phyloP scores from a whole-genome alignment of 2,888 invertebrate species.

The Drosophila nigricruria region DNA sequence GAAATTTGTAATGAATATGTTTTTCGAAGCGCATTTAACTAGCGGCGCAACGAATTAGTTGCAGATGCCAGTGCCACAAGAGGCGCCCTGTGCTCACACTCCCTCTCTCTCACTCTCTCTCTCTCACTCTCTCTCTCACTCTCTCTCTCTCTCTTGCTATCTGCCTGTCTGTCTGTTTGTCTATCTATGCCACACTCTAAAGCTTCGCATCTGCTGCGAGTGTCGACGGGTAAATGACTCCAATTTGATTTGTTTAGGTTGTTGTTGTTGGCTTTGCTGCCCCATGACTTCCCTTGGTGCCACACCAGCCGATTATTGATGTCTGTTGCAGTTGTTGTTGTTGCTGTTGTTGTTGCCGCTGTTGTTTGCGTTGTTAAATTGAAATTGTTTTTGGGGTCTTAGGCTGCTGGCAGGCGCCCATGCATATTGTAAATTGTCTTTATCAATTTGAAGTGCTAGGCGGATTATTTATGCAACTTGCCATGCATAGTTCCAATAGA shows the following conservation, averaged over 20 bases:
- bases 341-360: conserved; percentile 28
- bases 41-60: conserved; percentile 23
- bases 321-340: conserved; percentile 44
- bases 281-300: background rate
- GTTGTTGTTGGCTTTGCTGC: conserved; percentile 25
- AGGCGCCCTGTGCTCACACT: background rate
- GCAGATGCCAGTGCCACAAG: conserved; percentile 67
- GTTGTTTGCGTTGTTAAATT: conserved; percentile 55
- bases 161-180: conserved; percentile 1
- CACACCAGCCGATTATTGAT: conserved; percentile 43
- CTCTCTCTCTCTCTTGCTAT: background rate
- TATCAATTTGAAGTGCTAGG: conserved; percentile 78
- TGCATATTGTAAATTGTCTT: conserved; percentile 75
- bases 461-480: conserved; percentile 79
- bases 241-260: conserved; percentile 78
- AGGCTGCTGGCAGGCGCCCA: conserved; percentile 45
- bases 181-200: conserved; percentile 1
- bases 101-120: background rate
- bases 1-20: conserved; percentile 6
- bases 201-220: conserved; percentile 32
- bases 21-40: conserved; percentile 39
- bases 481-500: conserved; percentile 72
- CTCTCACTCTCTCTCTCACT: background rate
- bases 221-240: conserved; percentile 77
- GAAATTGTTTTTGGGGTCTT: conserved; percentile 62